Evolutionary conservation across 2,113 vertebrate species (phyloP), one percentile per base, ranked within the genome.

Genomic region (Hippolais icterina): DNA sequence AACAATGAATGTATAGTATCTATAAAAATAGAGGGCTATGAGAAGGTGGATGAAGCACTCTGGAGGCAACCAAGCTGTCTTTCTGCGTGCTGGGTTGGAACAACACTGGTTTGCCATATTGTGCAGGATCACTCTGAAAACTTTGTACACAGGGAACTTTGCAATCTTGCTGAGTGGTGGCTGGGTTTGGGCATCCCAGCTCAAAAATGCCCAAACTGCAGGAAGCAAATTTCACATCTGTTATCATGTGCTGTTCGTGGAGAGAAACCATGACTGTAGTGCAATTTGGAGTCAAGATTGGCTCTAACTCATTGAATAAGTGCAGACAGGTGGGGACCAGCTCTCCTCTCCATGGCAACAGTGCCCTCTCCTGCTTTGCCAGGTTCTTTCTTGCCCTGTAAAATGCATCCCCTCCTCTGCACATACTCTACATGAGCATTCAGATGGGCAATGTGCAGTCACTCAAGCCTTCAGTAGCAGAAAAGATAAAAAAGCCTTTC

Each of bases 201-300:
- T 49, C 28, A 59, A 59, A 89, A 72, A 35, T 27, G 8, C 33
- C 28, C 39, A 60, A 29, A 46, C 12, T 49, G 21, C 35, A 33
- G 24, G 21, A 54, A 78, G 6, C 0, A 15, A 54, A 78, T 72
- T 64, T 68, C 46, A 42, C 1, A 0, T 47, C 33, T 81, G 19
- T 31, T 88, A 15, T 50, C 35, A 6, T 0, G 0, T 37, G 35
- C 11, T 24, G 33, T 24, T 85, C 27, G 5, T 14, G 4, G 59
- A 28, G 15, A 57, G 52, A 63, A 83, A 16, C 3, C 0, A 0
- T 3, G 6, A 14, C 17, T 4, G 2, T 13, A 13, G 13, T 31
- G 33, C 56, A 22, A 3, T 44, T 59, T 66, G 28, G 12, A 44
- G 57, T 33, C 70, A 25, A 6, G 54, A 53, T 37, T 41, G 61